A percentile compares a stretch with the other conserved stretches of the same genome.
These are phyloP conservation scores for Rhagologus leucostigma DNA, from an alignment of 2,113 vertebrate genomes.

Conservation along the genomic window DNA sequence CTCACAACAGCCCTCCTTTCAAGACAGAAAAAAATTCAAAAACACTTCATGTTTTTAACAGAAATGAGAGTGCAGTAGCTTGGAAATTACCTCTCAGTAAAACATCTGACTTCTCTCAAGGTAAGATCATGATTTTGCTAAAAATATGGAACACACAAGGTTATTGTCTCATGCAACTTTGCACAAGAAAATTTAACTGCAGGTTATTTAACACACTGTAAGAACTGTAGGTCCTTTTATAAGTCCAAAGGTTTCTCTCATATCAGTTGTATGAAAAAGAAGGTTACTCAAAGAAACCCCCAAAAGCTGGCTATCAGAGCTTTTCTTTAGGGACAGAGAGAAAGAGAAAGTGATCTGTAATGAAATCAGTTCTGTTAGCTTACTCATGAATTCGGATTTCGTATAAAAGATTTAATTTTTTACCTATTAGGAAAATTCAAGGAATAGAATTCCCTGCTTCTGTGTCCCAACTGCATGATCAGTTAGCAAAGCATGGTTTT, in stretches of 20 bases:
- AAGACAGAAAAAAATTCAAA: neutral
- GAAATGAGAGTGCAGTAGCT: neutral
- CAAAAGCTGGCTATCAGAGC: neutral
- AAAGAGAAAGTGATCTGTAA: neutral
- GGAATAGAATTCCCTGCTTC: neutral
- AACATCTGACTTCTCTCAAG: neutral
- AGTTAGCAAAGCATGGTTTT: neutral
- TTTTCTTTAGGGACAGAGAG: neutral
- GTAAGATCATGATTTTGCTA: neutral
- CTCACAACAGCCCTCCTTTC: neutral
- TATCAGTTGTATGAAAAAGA: neutral
- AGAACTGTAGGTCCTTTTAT: neutral
- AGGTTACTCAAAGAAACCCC: rapidly evolving
- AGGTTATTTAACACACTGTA: neutral
- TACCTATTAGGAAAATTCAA: neutral
- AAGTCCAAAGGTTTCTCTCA: neutral
- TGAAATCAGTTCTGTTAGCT: neutral
- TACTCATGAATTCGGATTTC: neutral
- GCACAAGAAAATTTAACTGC: neutral
- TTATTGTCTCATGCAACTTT: neutral
- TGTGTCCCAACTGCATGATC: neutral
- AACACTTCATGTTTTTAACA: neutral
- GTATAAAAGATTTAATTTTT: neutral
- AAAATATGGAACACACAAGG: neutral
- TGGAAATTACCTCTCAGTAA: neutral